Percentiles rank a stretch among this genome's conserved stretches.
phyloP scores from a whole-genome alignment of 2,797 vertebrate species.

The Oryzias dopingdopingensis region DNA sequence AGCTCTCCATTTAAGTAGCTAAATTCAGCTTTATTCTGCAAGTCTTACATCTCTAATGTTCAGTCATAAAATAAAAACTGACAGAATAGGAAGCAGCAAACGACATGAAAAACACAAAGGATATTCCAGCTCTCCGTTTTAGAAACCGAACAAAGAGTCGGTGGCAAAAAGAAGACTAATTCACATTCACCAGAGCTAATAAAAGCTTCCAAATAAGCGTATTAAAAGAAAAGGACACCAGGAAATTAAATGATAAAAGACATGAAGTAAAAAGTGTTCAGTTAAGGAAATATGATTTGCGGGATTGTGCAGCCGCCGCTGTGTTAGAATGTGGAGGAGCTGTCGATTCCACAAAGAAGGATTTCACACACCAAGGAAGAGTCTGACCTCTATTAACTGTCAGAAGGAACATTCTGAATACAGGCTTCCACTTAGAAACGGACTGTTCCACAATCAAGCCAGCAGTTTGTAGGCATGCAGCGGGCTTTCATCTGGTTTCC shows the following conservation, averaged over 20 bases:
- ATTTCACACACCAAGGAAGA: constrained; percentile 7
- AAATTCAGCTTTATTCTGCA: constrained; percentile 9
- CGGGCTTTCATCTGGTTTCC: not conserved
- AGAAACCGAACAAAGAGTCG: constrained; percentile 17
- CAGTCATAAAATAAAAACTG: constrained; percentile 4
- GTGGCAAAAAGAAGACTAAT: constrained; percentile 10
- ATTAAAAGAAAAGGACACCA: constrained; percentile 30
- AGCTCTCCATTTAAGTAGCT: too few relatives aligned
- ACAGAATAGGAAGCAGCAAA: constrained; percentile 8
- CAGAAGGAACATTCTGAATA: constrained; percentile 10
- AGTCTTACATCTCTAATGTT: constrained; percentile 6
- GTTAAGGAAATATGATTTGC: constrained; percentile 30
- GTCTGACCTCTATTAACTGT: constrained; percentile 35
- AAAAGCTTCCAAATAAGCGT: constrained; percentile 29
- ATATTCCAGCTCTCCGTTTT: constrained; percentile 9
- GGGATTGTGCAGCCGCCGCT: constrained; percentile 10
- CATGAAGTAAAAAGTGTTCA: constrained; percentile 23
- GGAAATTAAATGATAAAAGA: constrained; percentile 48
- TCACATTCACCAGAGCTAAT: constrained; percentile 23
- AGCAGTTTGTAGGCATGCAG: constrained; percentile 1
- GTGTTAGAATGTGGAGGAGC: constrained; percentile 16
- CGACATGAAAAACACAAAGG: not conserved
- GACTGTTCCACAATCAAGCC: constrained; percentile 2
- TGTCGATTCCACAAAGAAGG: constrained; percentile 12
- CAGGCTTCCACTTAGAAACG: constrained; percentile 6